Evolutionary conservation across 2,113 vertebrate genomes (phyloP).

Genomic region (Rhombomys opimus): DNA sequence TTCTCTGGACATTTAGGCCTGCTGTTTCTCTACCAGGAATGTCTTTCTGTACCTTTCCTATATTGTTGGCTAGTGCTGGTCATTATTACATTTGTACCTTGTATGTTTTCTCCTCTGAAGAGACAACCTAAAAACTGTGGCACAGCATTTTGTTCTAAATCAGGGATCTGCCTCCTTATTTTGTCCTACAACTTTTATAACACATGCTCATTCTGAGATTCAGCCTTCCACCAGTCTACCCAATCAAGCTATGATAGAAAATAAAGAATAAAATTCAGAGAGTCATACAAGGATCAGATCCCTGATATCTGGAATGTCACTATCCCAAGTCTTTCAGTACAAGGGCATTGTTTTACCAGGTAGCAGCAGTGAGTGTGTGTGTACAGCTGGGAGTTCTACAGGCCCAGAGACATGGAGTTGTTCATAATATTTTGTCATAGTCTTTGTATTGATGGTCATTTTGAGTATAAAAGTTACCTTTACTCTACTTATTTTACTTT

Average conservation of each 20-base stretch:
- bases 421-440: background rate
- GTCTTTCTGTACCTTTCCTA: background rate
- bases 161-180: background rate
- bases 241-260: background rate
- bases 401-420: fast-evolving
- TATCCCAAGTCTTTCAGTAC: background rate
- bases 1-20: background rate
- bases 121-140: background rate
- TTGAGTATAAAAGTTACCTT: background rate
- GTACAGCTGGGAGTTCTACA: background rate
- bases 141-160: background rate
- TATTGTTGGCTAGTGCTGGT: background rate
- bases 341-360: background rate
- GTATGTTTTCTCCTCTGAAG: background rate
- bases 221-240: background rate
- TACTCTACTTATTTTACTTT: background rate
- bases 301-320: background rate
- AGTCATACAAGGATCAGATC: background rate
- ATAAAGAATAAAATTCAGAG: background rate
- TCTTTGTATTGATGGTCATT: background rate
- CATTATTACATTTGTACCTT: background rate
- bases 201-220: background rate
- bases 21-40: background rate
- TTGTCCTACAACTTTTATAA: background rate
- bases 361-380: background rate